Percentiles rank a stretch among this genome's conserved stretches.
Evolutionary conservation across 1,140 invertebrate species (phyloP).

Genomic region (Cryptotermes secundus): DNA sequence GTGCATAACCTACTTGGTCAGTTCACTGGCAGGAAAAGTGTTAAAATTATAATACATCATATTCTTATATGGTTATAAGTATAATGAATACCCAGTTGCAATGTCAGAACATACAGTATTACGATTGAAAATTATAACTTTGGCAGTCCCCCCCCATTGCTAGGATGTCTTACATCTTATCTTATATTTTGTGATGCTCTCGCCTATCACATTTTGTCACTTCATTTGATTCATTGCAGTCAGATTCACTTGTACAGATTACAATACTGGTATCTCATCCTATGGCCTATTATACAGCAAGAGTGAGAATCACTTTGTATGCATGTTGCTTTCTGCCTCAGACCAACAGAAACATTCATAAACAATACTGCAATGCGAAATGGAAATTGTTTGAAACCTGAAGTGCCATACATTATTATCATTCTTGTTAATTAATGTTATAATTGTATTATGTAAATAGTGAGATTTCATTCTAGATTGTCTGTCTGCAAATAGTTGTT

Average conservation of each 20-base stretch:
- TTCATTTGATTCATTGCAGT: not conserved
- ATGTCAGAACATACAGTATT: not conserved
- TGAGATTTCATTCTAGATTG: not conserved
- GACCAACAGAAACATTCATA: not conserved
- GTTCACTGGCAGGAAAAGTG: not conserved
- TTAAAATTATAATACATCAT: not conserved
- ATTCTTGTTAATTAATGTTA: not conserved
- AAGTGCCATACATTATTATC: slow-evolving; percentile 6
- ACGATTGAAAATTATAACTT: not conserved
- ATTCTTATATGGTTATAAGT: not conserved
- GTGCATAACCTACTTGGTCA: too few relatives aligned
- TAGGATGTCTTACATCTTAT: not conserved
- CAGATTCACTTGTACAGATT: not conserved
- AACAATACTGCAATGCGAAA: not conserved
- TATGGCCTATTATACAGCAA: not conserved
- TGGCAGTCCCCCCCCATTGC: not conserved
- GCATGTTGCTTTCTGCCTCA: not conserved
- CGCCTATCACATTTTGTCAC: not conserved
- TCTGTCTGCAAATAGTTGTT: not conserved
- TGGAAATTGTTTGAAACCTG: slow-evolving; percentile 6
- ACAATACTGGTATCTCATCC: not conserved
- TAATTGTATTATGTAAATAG: not conserved
- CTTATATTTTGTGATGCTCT: not conserved
- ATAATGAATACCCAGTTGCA: too few relatives aligned
- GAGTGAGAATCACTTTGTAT: not conserved